Evolutionary conservation across 2,113 vertebrate genomes (phyloP), one percentile per base, ranked within the genome.

Genomic region (Casuarius casuarius): DNA sequence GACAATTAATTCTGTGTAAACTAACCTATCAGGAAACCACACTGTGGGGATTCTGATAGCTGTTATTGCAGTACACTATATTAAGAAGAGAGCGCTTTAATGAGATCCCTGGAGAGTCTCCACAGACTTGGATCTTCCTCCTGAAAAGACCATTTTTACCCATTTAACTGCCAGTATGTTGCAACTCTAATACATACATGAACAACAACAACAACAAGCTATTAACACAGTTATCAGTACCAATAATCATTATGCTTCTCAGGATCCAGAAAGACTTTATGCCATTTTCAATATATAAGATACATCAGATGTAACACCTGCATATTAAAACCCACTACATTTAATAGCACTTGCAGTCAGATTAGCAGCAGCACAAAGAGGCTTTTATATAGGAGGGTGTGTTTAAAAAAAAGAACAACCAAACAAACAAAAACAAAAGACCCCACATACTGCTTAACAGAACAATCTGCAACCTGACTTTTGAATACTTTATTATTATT

Each of bases 1-100:
- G 95, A 96, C 96, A 97, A 98, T 98, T 97, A 98, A 98, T 98
- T 97, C 98, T 96, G 88, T 91, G 97, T 97, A 97, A 98, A 98
- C 97, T 86, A 96, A 97, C 95, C 95, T 97, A 97, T 97, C 95
- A 96, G 97, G 89, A 89, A 94, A 73, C n/a, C 70, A 73, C 95
- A 94, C 90, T 83, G 97, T 88, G 89, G 97, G 95, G 93, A 85
- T 95, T 97, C 92, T 80, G 97, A 93, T 94, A 90, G 96, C 94
- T 95, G 95, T 89, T 95, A 95, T 82, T 97, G 91, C 95, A 67
- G 51, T 35, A 92, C 70, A 35, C 85, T 91, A 59, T 87, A 93
- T 97, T 97, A 97, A 94, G 95, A 58, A 94, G 86, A 80, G 65
- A 97, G 94, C 9, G 70, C 86, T 97, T 96, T 98, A 98, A 98